phyloP scores from a whole-genome alignment of 2,113 vertebrate genomes.

The Actenoides hombroni region DNA sequence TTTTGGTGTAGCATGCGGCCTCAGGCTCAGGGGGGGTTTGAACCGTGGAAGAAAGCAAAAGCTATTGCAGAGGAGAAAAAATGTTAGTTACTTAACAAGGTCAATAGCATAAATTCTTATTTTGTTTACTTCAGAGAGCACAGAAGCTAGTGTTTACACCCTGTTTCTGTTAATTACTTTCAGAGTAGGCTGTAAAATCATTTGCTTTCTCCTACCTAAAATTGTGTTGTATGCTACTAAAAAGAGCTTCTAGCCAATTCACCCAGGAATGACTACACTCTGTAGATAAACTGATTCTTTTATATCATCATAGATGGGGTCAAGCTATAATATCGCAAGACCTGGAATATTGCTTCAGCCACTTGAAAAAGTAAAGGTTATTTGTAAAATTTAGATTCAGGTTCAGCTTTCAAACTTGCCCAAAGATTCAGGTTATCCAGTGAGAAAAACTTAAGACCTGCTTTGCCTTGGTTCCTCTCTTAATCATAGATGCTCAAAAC shows the following conservation, averaged over 20 bases:
- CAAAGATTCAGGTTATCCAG: not conserved
- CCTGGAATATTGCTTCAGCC: not conserved
- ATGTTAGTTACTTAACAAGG: conserved; percentile 46
- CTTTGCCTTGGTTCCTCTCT: not conserved
- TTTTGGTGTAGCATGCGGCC: not conserved
- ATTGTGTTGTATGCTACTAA: not conserved
- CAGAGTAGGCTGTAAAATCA: not conserved
- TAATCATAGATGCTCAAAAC: not conserved
- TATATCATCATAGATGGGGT: not conserved
- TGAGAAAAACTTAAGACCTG: not conserved
- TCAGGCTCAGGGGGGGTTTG: not conserved
- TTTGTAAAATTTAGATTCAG: conserved; percentile 3
- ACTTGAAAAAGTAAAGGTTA: conserved; percentile 7
- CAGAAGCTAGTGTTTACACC: not conserved
- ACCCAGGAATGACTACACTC: not conserved
- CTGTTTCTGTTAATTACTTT: conserved; percentile 48
- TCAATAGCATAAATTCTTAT: conserved; percentile 54
- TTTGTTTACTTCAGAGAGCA: conserved; percentile 33
- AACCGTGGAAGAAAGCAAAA: conserved; percentile 27
- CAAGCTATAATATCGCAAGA: not conserved
- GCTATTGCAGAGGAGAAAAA: conserved; percentile 26
- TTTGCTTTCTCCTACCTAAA: not conserved
- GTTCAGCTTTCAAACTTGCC: not conserved
- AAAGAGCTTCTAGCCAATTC: conserved; percentile 11
- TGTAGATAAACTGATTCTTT: not conserved